Conservation (phyloP, 1,140 invertebrate species). For the Drosophila bifasciata region DNA sequence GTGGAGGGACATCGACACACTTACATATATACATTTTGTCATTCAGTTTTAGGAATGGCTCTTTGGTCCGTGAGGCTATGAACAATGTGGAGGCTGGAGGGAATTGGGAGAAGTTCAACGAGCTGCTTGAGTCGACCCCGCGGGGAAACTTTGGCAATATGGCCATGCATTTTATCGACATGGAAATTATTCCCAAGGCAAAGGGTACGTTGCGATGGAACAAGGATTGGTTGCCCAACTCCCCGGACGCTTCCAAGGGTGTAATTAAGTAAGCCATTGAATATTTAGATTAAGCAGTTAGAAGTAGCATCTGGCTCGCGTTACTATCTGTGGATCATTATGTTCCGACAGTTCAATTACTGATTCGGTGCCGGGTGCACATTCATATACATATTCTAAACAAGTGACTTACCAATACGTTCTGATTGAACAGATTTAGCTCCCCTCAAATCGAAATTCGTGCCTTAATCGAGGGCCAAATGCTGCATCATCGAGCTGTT, state of each 20-base stretch:
- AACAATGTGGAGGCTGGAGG: constrained; percentile 90
- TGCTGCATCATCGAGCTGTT: constrained; percentile 91
- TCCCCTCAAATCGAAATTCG: constrained; percentile 92
- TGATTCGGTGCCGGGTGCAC: neutral
- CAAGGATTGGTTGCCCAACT: constrained; percentile 38
- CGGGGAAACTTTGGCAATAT: constrained; percentile 97
- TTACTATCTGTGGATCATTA: too few relatives aligned
- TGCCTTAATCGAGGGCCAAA: constrained; percentile 96
- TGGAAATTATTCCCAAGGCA: constrained; percentile 91
- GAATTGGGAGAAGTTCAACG: constrained; percentile 94
- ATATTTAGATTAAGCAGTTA: too few relatives aligned
- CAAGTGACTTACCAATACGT: neutral
- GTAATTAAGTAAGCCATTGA: constrained; percentile 65
- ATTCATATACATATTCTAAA: neutral
- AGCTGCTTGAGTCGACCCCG: constrained; percentile 92
- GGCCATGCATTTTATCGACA: constrained; percentile 93
- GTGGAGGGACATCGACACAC: constrained; percentile 6
- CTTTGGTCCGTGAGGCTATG: constrained; percentile 93
- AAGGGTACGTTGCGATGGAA: constrained; percentile 77
- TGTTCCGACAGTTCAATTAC: neutral
- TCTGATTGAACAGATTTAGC: constrained; percentile 53
- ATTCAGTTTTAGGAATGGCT: constrained; percentile 96
- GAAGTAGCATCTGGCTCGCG: neutral
- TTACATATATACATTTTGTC: neutral
- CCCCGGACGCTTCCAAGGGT: constrained; percentile 63